phyloP scores from a whole-genome alignment of 2,888 invertebrate genomes.

The Siphonodentalium dalli region DNA sequence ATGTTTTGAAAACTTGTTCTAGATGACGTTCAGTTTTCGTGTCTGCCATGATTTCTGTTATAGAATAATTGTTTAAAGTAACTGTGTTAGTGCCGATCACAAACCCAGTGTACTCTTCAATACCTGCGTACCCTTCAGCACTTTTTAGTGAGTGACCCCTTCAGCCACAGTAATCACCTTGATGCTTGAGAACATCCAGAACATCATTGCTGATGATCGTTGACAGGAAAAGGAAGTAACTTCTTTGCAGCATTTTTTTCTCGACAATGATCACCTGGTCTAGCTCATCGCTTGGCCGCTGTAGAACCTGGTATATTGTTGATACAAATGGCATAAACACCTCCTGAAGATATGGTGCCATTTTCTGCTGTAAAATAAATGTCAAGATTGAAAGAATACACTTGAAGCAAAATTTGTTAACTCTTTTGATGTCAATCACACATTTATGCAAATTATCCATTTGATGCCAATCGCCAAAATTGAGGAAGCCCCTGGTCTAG shows the following conservation, averaged over 20 bases:
- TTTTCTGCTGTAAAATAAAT: slow-evolving; percentile 64
- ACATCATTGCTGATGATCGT: slow-evolving; percentile 68
- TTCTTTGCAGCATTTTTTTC: slow-evolving; percentile 66
- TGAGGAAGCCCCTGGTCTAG: no score
- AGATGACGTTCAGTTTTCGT: no score
- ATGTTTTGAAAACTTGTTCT: no score
- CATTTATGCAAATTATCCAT: no score
- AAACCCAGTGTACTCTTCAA: not conserved
- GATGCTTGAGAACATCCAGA: slow-evolving; percentile 64
- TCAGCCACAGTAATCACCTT: slow-evolving; percentile 52
- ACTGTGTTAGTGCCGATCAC: no score
- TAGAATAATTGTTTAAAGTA: not conserved
- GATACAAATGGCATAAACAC: slow-evolving; percentile 68
- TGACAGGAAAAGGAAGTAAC: slow-evolving; percentile 68
- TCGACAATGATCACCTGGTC: slow-evolving; percentile 68
- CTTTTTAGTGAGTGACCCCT: no score
- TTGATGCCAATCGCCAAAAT: no score
- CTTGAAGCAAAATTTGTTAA: no score
- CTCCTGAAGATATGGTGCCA: slow-evolving; percentile 67
- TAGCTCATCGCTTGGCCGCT: slow-evolving; percentile 65
- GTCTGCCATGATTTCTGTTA: no score
- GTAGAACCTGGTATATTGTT: slow-evolving; percentile 66
- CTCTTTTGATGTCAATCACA: no score
- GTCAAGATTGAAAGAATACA: no score
- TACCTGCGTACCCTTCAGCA: no score